Percentiles rank a stretch among this genome's conserved stretches.
These are phyloP conservation scores for Corythornis vintsioides DNA, from an alignment of 2,113 vertebrate species.

Conservation along the genomic window DNA sequence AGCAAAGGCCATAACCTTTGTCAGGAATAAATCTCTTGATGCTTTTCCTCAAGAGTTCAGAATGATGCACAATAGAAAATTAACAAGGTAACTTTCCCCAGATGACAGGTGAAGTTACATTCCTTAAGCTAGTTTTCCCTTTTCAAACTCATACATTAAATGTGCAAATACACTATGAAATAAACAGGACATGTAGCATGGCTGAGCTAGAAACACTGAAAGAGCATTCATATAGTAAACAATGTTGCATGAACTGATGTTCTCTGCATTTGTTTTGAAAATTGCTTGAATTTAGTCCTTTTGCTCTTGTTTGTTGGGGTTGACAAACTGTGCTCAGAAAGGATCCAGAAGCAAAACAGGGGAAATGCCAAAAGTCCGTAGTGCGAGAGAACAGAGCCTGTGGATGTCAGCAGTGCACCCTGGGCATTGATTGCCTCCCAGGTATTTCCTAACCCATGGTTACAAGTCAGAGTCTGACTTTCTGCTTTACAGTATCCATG, in stretches of 20 bases:
- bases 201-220: neutral
- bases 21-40: neutral
- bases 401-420: neutral
- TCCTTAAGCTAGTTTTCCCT: neutral
- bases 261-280: conserved; percentile 14
- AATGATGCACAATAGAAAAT: neutral
- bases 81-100: conserved; percentile 3
- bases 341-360: neutral
- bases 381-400: neutral
- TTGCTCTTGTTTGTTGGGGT: neutral
- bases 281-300: neutral
- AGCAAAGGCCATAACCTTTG: neutral
- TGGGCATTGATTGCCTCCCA: neutral
- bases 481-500: rapidly evolving
- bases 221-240: neutral
- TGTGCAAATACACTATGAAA: neutral
- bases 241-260: neutral
- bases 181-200: neutral
- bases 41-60: neutral
- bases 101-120: conserved; percentile 21
- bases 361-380: neutral
- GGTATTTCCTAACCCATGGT: neutral
- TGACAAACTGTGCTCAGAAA: neutral
- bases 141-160: neutral
- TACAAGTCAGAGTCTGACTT: neutral